Evolutionary conservation across 1,140 invertebrate genomes (phyloP).

Genomic region (Drosophila azteca): DNA sequence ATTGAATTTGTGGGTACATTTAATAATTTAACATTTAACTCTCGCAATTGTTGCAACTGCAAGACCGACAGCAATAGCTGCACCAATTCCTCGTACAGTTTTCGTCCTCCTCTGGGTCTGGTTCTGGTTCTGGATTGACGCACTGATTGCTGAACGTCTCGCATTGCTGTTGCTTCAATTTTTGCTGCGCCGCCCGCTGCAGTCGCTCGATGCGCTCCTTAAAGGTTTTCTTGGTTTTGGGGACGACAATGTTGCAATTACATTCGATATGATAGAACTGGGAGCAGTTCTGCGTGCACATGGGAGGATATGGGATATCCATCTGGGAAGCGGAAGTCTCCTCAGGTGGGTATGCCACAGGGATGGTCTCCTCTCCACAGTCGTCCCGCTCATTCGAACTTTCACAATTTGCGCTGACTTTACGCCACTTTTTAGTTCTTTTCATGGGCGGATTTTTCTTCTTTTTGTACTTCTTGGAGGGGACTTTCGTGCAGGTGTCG

Average conservation of each 20-base stretch:
- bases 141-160: slow-evolving; percentile 8
- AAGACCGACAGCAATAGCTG: slow-evolving; percentile 16
- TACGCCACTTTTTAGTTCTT: neutral
- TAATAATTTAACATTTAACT: too few species aligned
- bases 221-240: neutral
- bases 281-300: slow-evolving; percentile 5
- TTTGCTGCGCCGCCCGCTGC: slow-evolving; percentile 10
- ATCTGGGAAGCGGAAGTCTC: neutral
- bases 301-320: neutral
- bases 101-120: slow-evolving; percentile 1
- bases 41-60: slow-evolving; percentile 11
- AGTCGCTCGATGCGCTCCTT: slow-evolving; percentile 16
- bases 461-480: slow-evolving; percentile 14
- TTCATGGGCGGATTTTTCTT: neutral
- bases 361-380: neutral
- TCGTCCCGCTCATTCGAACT: neutral
- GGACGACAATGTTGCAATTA: neutral
- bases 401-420: neutral
- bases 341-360: too few species aligned
- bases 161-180: neutral
- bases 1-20: too few species aligned
- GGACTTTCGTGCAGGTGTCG: slow-evolving; percentile 8
- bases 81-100: neutral
- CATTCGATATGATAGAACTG: slow-evolving; percentile 16
- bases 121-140: neutral